Evolutionary conservation across 2,888 invertebrate genomes (phyloP).

Genomic region (Callimorpha dominula): DNA sequence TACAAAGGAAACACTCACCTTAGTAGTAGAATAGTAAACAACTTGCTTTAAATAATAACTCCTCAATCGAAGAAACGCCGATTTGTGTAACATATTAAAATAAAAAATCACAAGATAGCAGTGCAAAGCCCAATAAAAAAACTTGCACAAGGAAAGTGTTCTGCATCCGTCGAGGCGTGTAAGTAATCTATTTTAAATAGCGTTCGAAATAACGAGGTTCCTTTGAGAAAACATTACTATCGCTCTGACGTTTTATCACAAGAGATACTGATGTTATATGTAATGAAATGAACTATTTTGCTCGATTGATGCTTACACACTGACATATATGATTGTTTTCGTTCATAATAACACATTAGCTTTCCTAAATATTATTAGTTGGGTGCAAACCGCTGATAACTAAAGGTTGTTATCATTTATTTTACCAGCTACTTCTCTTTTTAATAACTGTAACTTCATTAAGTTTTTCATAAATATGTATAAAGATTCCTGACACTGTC

Average conservation of each 20-base stretch:
- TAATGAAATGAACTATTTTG: slow-evolving; percentile 33
- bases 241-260: slow-evolving; percentile 63
- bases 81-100: slow-evolving; percentile 71
- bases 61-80: slow-evolving; percentile 69
- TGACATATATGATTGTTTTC: slow-evolving; percentile 11
- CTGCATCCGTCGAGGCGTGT: slow-evolving; percentile 62
- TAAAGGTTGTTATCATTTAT: background rate
- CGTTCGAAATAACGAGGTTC: slow-evolving; percentile 55
- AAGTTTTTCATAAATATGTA: no score
- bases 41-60: slow-evolving; percentile 66
- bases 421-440: background rate
- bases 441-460: no score
- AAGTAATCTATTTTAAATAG: slow-evolving; percentile 56
- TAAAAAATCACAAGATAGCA: slow-evolving; percentile 42
- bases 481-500: no score
- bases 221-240: slow-evolving; percentile 68
- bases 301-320: slow-evolving; percentile 5
- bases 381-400: slow-evolving; percentile 9
- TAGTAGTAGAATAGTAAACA: slow-evolving; percentile 71
- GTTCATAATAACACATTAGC: slow-evolving; percentile 13
- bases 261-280: slow-evolving; percentile 57
- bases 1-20: slow-evolving; percentile 57
- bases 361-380: slow-evolving; percentile 6
- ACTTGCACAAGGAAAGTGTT: slow-evolving; percentile 54
- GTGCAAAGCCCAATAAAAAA: slow-evolving; percentile 42